These are phyloP conservation scores for Bufo bufo DNA, from an alignment of 2,113 vertebrate species.

Conservation along the genomic window DNA sequence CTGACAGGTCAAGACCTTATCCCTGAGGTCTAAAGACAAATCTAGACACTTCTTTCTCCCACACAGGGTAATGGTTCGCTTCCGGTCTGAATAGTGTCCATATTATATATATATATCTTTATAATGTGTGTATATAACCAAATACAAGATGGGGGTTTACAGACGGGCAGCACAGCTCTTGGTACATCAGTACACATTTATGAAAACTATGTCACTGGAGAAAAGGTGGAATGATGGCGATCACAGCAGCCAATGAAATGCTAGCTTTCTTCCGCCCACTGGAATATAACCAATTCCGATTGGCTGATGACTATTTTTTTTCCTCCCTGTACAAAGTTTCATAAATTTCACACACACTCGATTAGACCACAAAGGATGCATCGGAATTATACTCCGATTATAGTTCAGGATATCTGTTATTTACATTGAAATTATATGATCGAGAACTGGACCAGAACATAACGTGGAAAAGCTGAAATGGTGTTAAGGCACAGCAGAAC, in stretches of 20 bases:
- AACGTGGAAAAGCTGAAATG: background rate
- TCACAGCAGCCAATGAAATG: background rate
- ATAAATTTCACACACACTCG: background rate
- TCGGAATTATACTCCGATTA: background rate
- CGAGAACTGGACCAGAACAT: constrained; percentile 20
- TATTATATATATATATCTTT: background rate
- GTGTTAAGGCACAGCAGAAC: constrained; percentile 38
- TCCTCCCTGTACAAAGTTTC: background rate
- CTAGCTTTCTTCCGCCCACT: background rate
- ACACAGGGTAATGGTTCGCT: background rate
- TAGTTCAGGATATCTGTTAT: background rate
- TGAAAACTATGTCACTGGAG: background rate
- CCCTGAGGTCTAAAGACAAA: constrained; percentile 35
- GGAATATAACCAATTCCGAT: background rate
- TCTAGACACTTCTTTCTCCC: constrained; percentile 3
- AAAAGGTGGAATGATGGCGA: background rate
- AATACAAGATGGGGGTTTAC: background rate
- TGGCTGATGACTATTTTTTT: background rate
- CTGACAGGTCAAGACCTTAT: constrained; percentile 39
- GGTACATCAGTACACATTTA: background rate
- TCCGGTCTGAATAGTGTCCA: background rate
- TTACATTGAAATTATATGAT: background rate
- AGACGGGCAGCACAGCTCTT: background rate
- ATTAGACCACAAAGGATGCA: background rate
- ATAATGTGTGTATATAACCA: background rate